phyloP scores from a whole-genome alignment of 2,888 invertebrate species.

The Agonopterix arenella region DNA sequence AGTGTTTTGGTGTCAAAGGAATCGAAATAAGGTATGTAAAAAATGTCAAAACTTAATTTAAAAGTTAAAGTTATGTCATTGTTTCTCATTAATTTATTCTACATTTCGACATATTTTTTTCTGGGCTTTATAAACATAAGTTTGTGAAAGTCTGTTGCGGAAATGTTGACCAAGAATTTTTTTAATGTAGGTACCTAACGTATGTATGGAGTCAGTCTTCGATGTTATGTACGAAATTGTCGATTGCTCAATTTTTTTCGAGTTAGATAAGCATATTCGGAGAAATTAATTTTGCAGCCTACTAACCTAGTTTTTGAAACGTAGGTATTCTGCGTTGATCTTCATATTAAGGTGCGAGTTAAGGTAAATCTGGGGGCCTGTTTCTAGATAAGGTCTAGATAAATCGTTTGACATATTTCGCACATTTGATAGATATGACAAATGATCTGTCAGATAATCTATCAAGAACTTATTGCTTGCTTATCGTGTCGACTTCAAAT shows the following conservation, averaged over 20 bases:
- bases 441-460: too few relatives aligned
- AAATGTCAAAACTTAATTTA: not conserved
- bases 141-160: conserved; percentile 28
- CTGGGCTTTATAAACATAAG: conserved; percentile 31
- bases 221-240: conserved; percentile 9
- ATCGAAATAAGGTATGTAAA: conserved; percentile 12
- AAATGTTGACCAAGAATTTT: conserved; percentile 5
- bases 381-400: too few relatives aligned
- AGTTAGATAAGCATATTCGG: not conserved
- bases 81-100: conserved; percentile 26
- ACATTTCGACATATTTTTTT: conserved; percentile 31
- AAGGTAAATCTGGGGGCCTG: too few relatives aligned
- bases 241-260: conserved; percentile 17
- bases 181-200: conserved; percentile 1
- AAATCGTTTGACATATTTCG: too few relatives aligned
- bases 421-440: too few relatives aligned
- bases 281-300: conserved; percentile 3
- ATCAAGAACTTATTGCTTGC: too few relatives aligned
- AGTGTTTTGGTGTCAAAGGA: conserved; percentile 16
- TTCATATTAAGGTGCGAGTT: too few relatives aligned
- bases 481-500: too few relatives aligned
- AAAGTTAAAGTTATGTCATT: conserved; percentile 20
- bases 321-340: too few relatives aligned
- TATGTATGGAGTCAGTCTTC: not conserved
- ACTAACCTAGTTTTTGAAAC: not conserved